phyloP scores from a whole-genome alignment of 2,113 vertebrate species.

The Calypte anna region DNA sequence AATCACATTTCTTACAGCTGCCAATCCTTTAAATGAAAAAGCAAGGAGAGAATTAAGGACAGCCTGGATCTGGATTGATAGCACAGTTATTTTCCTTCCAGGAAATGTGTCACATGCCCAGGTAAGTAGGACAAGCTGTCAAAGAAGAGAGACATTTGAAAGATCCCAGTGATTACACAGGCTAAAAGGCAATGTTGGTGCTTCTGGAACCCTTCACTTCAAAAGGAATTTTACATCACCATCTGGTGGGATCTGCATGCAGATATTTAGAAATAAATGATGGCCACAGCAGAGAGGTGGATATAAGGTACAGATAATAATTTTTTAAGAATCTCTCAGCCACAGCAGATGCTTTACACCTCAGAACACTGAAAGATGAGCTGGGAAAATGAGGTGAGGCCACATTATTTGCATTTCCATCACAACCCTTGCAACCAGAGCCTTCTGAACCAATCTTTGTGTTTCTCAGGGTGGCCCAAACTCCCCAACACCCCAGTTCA shows the following conservation, averaged over 20 bases:
- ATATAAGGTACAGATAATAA: neutral
- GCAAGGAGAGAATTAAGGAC: neutral
- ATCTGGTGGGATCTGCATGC: neutral
- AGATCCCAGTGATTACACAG: neutral
- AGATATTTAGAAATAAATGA: neutral
- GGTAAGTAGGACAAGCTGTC: slow-evolving; percentile 32
- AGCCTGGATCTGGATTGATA: neutral
- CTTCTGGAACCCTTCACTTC: neutral
- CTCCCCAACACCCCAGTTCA: neutral
- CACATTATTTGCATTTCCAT: neutral
- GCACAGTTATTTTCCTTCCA: neutral
- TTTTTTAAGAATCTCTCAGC: neutral
- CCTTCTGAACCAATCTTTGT: neutral
- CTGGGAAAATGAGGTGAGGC: neutral
- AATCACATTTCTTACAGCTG: neutral
- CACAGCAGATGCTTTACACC: neutral
- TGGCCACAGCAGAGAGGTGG: neutral
- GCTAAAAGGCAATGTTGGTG: neutral
- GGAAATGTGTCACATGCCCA: neutral
- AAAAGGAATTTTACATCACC: slow-evolving; percentile 10
- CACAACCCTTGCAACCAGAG: neutral
- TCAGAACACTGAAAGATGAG: neutral
- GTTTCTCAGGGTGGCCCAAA: neutral
- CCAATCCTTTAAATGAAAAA: neutral
- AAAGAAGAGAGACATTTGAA: slow-evolving; percentile 3